Percentiles rank a stretch among this genome's conserved stretches.
These are phyloP conservation scores for Pristionchus maxplancki DNA, from an alignment of 2,888 invertebrate species.

Conservation along the genomic window DNA sequence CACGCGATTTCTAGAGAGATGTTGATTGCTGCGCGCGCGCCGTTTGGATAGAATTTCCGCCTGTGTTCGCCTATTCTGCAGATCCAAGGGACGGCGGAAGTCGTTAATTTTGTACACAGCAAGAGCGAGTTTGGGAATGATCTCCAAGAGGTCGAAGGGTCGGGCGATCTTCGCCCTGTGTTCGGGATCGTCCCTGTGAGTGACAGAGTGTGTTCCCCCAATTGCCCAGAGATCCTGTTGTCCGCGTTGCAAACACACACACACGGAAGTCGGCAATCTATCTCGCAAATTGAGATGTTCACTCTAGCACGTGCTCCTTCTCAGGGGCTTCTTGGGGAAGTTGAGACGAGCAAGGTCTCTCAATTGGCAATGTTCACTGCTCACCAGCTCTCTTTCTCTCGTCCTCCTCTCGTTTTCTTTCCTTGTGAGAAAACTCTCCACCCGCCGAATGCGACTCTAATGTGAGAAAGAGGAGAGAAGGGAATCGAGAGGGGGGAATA, in stretches of 20 bases:
- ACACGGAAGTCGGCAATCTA: not conserved
- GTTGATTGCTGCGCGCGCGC: not conserved
- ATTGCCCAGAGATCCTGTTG: not conserved
- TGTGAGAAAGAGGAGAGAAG: conserved; percentile 18
- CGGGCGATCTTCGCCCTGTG: not conserved
- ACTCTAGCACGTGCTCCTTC: not conserved
- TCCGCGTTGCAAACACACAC: not conserved
- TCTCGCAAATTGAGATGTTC: conserved; percentile 15
- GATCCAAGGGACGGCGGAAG: not conserved
- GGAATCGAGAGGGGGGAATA: not conserved
- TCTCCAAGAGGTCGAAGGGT: not conserved
- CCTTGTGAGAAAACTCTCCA: not conserved
- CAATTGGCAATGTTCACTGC: conserved; percentile 24
- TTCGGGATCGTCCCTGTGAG: not conserved
- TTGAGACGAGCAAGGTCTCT: not conserved
- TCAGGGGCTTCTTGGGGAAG: not conserved
- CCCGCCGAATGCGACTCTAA: conserved; percentile 16
- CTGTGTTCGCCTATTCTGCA: not conserved
- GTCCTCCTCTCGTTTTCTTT: not conserved
- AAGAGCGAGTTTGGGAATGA: not conserved
- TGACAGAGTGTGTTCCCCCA: not conserved
- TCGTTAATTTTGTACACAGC: not conserved
- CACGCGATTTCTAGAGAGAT: not conserved
- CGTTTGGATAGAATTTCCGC: not conserved
- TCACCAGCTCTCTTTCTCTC: not conserved